These are phyloP conservation scores for Sturnus vulgaris DNA, from an alignment of 2,113 vertebrate species.

Conservation along the genomic window DNA sequence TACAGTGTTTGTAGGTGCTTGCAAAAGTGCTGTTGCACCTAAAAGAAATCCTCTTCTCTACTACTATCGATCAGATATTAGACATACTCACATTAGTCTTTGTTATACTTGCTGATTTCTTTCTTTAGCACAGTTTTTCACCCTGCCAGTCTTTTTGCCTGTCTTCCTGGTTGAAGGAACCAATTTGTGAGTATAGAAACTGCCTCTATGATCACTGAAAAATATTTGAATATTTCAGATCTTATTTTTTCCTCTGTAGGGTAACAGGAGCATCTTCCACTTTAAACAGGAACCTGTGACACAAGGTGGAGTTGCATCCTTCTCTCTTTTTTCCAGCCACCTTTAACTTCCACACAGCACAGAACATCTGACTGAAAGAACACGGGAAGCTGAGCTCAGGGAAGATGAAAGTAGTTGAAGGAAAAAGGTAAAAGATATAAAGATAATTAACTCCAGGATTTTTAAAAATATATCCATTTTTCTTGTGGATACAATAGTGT, in stretches of 20 bases:
- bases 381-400: not conserved
- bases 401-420: not conserved
- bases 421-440: not conserved
- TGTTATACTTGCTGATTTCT: not conserved
- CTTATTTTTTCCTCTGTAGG: not conserved
- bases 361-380: not conserved
- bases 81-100: not conserved
- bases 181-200: not conserved
- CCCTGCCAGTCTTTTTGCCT: not conserved
- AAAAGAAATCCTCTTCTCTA: not conserved
- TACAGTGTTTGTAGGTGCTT: not conserved
- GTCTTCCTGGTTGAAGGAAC: not conserved
- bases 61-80: not conserved
- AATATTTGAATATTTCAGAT: not conserved
- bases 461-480: conserved; percentile 3
- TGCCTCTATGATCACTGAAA: fast-evolving
- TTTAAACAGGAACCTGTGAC: not conserved
- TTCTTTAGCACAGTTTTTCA: not conserved
- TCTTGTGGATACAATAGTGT: not conserved
- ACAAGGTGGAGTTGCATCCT: not conserved
- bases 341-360: not conserved
- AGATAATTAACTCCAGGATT: not conserved
- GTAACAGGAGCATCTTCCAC: not conserved
- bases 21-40: not conserved
- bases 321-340: not conserved